Evolutionary conservation across 2,113 vertebrate species (phyloP).

Genomic region (Psephotus haematonotus): DNA sequence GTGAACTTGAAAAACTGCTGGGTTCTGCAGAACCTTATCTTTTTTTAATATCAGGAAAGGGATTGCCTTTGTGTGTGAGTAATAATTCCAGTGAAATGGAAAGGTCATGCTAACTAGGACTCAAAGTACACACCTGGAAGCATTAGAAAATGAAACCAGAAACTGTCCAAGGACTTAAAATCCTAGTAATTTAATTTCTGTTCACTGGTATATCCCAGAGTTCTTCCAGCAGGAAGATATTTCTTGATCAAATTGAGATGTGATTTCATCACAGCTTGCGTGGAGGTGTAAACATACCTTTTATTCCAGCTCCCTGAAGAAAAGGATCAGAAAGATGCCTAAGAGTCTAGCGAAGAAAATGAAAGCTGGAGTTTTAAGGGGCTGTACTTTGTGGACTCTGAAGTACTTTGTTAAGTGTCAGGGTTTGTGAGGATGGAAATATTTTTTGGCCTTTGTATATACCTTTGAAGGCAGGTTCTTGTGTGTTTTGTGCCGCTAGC

Average conservation of each 20-base stretch:
- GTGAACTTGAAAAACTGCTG: neutral
- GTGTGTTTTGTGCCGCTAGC: neutral
- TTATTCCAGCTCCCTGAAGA: neutral
- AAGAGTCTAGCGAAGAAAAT: neutral
- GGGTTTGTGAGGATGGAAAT: neutral
- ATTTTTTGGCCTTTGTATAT: neutral
- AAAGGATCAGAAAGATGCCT: neutral
- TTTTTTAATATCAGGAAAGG: rapidly evolving
- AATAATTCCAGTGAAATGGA: neutral
- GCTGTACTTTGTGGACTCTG: neutral
- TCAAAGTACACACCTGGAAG: neutral
- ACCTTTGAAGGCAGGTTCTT: neutral
- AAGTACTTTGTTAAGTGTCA: neutral
- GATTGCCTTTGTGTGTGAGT: neutral
- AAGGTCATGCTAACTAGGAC: neutral
- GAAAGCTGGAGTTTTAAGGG: neutral
- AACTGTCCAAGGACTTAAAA: rapidly evolving
- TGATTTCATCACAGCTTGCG: neutral
- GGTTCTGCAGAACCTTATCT: constrained; percentile 54
- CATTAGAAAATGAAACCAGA: neutral
- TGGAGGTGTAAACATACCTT: neutral
- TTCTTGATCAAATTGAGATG: neutral
- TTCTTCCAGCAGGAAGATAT: neutral
- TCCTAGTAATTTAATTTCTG: neutral
- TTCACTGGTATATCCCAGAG: neutral